These are phyloP conservation scores for Marcusenius ussheri DNA, from an alignment of 2,113 vertebrate species.

Conservation along the genomic window DNA sequence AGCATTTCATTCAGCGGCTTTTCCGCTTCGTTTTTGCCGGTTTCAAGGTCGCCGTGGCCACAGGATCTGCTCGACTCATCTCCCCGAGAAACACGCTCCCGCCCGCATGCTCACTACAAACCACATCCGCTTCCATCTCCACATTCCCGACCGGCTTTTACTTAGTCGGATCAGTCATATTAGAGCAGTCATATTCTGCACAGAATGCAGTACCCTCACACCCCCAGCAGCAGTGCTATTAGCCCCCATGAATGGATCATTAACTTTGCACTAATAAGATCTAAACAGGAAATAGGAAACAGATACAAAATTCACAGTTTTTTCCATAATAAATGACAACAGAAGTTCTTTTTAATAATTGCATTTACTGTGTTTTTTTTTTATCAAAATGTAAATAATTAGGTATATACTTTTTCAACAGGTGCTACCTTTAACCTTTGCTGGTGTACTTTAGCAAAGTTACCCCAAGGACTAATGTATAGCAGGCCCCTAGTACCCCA, in stretches of 20 bases:
- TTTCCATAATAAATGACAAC: not conserved
- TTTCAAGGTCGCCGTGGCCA: not conserved
- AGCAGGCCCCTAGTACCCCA: no score
- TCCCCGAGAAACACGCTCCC: not conserved
- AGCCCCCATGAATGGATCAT: conserved; percentile 8
- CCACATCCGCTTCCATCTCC: not conserved
- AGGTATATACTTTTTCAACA: not conserved
- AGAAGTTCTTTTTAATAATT: not conserved
- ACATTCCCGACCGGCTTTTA: not conserved
- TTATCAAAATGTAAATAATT: not conserved
- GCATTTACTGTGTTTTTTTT: not conserved
- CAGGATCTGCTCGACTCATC: not conserved
- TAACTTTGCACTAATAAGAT: conserved; percentile 15
- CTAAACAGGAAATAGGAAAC: not conserved
- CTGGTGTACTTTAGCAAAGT: not conserved
- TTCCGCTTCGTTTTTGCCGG: not conserved
- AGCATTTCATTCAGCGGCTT: not conserved
- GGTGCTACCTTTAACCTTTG: not conserved
- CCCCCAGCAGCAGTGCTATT: not conserved
- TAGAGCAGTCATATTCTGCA: not conserved
- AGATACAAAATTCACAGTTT: not conserved
- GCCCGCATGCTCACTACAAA: not conserved
- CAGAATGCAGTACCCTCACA: not conserved
- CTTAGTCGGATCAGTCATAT: not conserved
- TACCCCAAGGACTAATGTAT: not conserved